Evolutionary conservation across 2,113 vertebrate species (phyloP).

Genomic region (Gopherus evgoodei): DNA sequence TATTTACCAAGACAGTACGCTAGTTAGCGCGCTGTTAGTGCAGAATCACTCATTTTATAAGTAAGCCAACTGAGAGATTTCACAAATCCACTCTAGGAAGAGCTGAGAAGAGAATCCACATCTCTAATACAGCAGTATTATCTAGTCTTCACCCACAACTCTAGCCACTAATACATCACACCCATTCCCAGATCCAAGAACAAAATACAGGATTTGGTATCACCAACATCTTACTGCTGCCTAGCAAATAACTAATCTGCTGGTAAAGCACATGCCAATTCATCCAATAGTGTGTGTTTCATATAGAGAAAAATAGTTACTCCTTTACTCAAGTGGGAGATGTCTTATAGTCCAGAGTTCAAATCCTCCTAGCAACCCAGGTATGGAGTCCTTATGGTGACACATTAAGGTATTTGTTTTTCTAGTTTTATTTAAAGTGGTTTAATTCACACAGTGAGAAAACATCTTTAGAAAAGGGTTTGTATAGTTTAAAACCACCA

Average conservation of each 20-base stretch:
- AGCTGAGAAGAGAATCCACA: neutral
- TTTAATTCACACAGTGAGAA: neutral
- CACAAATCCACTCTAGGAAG: neutral
- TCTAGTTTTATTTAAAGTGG: neutral
- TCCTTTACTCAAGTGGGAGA: neutral
- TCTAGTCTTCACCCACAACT: neutral
- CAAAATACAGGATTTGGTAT: neutral
- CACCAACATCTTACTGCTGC: neutral
- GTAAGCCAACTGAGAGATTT: neutral
- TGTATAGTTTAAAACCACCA: neutral
- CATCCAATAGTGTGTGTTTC: neutral
- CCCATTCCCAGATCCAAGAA: rapidly evolving
- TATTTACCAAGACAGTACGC: neutral
- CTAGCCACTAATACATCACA: rapidly evolving
- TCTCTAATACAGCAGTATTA: neutral
- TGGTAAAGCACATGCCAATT: neutral
- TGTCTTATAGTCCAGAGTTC: neutral
- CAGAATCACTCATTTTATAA: rapidly evolving
- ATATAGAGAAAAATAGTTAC: neutral
- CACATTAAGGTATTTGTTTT: neutral
- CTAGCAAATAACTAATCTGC: neutral
- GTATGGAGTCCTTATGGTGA: neutral
- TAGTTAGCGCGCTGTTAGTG: neutral
- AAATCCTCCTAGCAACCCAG: neutral
- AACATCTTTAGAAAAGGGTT: neutral